Conservation (phyloP, 1,140 invertebrate genomes). For the Chionoecetes opilio region DNA sequence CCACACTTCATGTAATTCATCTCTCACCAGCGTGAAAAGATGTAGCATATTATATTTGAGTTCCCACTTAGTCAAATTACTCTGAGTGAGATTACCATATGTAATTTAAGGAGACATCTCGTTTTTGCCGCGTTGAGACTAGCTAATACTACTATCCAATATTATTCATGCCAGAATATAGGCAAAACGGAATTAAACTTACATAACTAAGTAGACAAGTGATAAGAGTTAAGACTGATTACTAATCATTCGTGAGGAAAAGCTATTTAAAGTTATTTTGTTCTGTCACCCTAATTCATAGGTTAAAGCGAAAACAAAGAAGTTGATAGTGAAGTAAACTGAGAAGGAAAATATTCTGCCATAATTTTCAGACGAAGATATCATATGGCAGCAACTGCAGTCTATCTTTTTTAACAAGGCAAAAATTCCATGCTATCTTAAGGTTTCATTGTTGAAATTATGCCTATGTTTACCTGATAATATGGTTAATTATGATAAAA, state of each 20-base stretch:
- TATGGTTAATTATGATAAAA: no score
- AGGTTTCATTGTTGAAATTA: no score
- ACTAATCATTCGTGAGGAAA: neutral
- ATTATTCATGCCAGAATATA: neutral
- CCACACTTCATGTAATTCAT: slow-evolving; percentile 25
- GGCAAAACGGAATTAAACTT: neutral
- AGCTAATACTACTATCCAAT: neutral
- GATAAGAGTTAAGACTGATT: neutral
- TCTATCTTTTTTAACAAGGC: no score
- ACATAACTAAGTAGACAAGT: neutral
- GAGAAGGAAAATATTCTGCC: neutral
- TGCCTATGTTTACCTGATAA: no score
- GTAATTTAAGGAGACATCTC: neutral
- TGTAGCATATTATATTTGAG: slow-evolving; percentile 7
- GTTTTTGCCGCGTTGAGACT: neutral
- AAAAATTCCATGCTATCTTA: no score
- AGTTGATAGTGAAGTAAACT: neutral
- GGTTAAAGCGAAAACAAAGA: neutral
- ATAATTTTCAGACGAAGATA: no score
- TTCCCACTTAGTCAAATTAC: slow-evolving; percentile 18
- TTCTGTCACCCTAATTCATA: neutral
- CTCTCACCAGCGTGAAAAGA: neutral
- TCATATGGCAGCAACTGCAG: no score
- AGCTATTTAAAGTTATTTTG: neutral
- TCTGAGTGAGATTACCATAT: neutral